Evolutionary conservation across 2,797 vertebrate species (phyloP), one percentile per base, ranked within the genome.

Genomic region (Sebastes iracundus): DNA sequence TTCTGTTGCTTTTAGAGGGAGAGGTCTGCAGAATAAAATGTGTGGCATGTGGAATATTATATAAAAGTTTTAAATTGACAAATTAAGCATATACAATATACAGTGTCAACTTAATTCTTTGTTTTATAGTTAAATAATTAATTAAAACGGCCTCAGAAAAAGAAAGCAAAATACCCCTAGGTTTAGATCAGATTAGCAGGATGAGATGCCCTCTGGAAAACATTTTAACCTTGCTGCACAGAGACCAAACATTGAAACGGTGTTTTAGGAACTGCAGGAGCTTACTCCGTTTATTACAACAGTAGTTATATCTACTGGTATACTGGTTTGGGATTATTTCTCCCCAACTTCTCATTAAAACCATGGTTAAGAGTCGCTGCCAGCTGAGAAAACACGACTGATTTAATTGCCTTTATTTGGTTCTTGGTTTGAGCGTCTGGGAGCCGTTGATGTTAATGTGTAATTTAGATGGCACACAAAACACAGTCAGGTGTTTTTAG

Each of bases 381-480:
- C 33, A 59, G 56, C 69, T 75, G 58, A 77, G 52, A 64, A 72
- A 82, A 69, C 32, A 55, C 12, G 11, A 56, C 28, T 74, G 56
- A 71, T 63, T 82, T 60, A 62, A 83, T 75, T 65, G 35, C 22
- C 22, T 83, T 65, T 49, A 74, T 85, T 80, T 83, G 77, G 63
- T 66, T 60, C 52, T 76, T 59, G 63, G 66, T 72, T 75, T 66
- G n/a, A 69, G 55, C 66, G 49, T 75, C 27, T 68, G 58, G 65
- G 32, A 84, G 66, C 35, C 35, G 61, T 46, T 42, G 56, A 71
- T 30, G 2, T 60, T 46, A 67, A 27, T 52, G 23, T 64, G 23
- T 49, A 33, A 85, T 69, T 22, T 55, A 38, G 52, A 33, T 28
- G 12, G 38, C 38, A 16, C 38, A 42, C 38, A 42, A 42, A 42